Base-by-base conservation (phyloP, 1,140 invertebrate species). In the Drosophila hydei region DNA sequence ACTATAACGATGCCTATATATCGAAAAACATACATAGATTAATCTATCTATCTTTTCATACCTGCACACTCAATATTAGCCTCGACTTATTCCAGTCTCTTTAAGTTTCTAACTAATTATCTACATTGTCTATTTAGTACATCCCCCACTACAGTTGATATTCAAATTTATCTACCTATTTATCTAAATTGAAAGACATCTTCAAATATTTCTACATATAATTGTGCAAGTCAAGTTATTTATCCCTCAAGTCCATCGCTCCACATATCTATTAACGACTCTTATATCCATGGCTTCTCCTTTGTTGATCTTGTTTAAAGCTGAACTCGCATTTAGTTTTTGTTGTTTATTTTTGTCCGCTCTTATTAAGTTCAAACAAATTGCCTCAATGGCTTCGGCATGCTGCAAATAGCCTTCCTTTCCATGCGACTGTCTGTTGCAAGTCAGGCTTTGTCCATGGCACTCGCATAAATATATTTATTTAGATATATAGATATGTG, bases 391-490 rank as follows among this genome's bases (percentile, higher is more conserved):
- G 70, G 43, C 48, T 68, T 60, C 64, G 70, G 70, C 70, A 72
- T 68, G 70, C 64, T 27, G 78, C 79, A 88, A 79, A 85, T 88
- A 88, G 77, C 83, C 72, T 68, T 79, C 83, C 83, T 85, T 87
- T 85, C 77, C 79, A 70, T 62, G 27, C 67, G 42, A 43, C 38
- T n/a, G 51, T 51, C 16, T 67, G 58, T 77, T 87, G 81, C 77
- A 81, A 42, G 11, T 27, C 23, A 6, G 38, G 7, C 21, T 75
- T 72, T 76, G 83, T 74, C 74, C 74, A 60, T 81, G 79, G 75
- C 58, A 23, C 9, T 18, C 59, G 40, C 43, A 48, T 50, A 59
- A 69, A 63, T 62, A 11, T 11, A 59, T 73, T 60, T 67, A 14
- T 1, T 14, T 14, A 40, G 5, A 40, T 14, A 40, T 5, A 3